Evolutionary conservation across 2,888 invertebrate genomes (phyloP).

Genomic region (Nomada goodeniana): DNA sequence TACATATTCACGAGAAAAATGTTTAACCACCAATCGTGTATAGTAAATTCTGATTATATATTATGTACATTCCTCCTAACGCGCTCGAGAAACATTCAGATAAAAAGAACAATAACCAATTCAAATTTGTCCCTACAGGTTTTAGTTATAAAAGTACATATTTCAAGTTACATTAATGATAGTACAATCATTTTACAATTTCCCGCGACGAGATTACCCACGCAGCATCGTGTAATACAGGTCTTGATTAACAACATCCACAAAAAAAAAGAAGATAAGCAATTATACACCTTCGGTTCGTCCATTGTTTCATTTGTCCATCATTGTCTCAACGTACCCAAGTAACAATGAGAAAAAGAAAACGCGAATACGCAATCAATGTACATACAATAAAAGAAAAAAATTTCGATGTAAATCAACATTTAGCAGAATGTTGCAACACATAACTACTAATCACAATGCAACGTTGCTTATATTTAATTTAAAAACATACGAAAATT

Average conservation of each 20-base stretch:
- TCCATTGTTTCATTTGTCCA: neutral
- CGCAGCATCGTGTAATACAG: too few species aligned
- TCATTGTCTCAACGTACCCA: too few species aligned
- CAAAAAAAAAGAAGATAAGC: constrained; percentile 3
- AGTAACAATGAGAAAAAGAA: too few species aligned
- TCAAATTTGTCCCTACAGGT: neutral
- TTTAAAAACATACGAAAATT: too few species aligned
- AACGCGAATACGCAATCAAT: too few species aligned
- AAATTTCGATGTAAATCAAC: neutral
- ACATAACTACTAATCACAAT: constrained; percentile 3
- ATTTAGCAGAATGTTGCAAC: neutral
- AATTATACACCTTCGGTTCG: neutral
- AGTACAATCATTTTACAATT: constrained; percentile 9
- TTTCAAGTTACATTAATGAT: constrained; percentile 14
- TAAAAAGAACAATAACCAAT: constrained; percentile 6
- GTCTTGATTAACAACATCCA: too few species aligned
- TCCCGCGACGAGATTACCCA: neutral
- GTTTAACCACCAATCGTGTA: constrained; percentile 5
- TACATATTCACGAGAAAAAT: constrained; percentile 9
- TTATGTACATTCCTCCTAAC: constrained; percentile 10
- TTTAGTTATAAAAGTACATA: constrained; percentile 2
- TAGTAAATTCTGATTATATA: constrained; percentile 15
- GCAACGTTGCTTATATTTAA: neutral
- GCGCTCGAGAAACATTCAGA: neutral
- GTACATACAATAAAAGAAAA: constrained; percentile 4